Base-by-base conservation (phyloP, 2,113 vertebrate genomes). In the Toxotes chatareus region DNA sequence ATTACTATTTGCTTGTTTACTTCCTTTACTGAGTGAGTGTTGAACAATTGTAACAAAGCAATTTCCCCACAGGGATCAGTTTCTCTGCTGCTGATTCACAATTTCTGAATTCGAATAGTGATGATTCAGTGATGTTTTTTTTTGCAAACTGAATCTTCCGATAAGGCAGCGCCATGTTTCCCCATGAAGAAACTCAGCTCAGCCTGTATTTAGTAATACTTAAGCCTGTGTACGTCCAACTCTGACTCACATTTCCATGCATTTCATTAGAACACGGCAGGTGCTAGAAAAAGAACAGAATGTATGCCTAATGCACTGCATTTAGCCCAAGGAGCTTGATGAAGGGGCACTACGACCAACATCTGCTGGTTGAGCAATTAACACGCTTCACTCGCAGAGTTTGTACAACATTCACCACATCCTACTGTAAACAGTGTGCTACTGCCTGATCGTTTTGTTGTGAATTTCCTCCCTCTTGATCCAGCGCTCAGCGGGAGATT, bases 351-450 rank as follows among this genome's bases (percentile, higher is more conserved):
- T 65, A 10, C 7, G 17, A 27, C n/a, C n/a, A n/a, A 79, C 79
- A 79, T 82, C 57, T 82, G 84, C 74, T 56, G 65, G 57, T 70
- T 74, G 84, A 83, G 53, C 75, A 86, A 75, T 86, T 79, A 51
- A 19, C 23, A 65, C 1, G 69, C 57, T 73, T 70, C 51, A 86
- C 49, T 79, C 32, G 38, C 21, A 57, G 53, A 46, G 40, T 80
- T 16, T 23, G 40, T 23, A 13, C 16, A 46, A 61, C 46, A 21
- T 56, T 36, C 31, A 32, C 47, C 57, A 69, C n/a, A 34, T 64
- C 47, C 53, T 47, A 12, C 61, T 9, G 4, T 32, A 56, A 61
- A 12, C 40, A 34, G 12, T 21, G 23, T 27, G 27, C 56, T 49
- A 7, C 44, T 46, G 55, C 32, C 56, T 47, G 21, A 55, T 69